Conservation (phyloP, 2,113 vertebrate species). For the Indri indri region DNA sequence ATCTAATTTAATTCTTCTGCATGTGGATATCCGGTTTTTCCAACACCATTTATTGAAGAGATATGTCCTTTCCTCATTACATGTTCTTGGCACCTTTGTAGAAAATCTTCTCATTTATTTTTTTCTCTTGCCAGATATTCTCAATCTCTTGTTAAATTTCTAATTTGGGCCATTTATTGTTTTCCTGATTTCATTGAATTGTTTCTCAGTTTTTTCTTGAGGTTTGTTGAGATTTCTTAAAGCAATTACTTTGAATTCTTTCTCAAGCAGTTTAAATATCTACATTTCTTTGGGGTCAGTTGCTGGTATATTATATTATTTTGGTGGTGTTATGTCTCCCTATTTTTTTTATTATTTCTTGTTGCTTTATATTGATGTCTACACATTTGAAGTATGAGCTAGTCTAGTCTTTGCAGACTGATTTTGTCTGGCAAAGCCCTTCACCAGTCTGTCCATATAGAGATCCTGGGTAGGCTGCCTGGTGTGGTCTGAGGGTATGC, state of each 20-base stretch:
- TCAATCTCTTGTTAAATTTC: neutral
- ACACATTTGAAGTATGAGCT: neutral
- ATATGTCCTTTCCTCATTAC: neutral
- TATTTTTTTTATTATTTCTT: neutral
- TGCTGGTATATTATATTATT: neutral
- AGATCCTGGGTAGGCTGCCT: neutral
- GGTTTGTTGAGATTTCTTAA: neutral
- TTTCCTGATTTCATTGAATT: neutral
- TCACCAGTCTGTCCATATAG: neutral
- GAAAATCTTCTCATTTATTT: too few species aligned
- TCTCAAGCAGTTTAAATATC: neutral
- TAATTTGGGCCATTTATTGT: neutral
- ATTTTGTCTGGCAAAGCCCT: neutral
- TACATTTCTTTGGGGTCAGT: neutral
- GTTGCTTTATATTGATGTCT: neutral
- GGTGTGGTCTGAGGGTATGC: neutral
- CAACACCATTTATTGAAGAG: neutral
- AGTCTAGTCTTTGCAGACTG: neutral
- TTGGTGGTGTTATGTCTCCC: neutral
- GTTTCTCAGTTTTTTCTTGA: neutral
- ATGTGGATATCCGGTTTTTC: neutral
- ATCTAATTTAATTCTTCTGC: too few species aligned
- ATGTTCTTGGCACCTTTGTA: neutral
- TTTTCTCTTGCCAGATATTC: too few species aligned
- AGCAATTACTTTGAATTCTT: neutral